Conservation (phyloP, 2,113 vertebrate genomes). For the Cyanoderma ruficeps region DNA sequence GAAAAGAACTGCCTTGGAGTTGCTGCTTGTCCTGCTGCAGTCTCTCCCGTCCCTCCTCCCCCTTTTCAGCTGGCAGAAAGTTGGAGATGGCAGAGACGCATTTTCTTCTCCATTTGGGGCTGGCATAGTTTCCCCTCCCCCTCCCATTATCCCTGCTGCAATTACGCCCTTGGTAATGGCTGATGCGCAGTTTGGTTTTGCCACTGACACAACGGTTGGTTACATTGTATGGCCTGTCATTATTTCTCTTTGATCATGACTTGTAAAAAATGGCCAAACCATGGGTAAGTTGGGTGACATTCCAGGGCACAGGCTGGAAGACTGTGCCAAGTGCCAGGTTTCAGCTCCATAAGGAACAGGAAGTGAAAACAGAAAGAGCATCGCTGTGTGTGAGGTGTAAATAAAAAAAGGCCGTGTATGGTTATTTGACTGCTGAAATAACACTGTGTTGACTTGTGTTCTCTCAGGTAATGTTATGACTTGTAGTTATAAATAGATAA, state of each 20-base stretch:
- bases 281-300: not conserved
- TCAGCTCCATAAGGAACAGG: not conserved
- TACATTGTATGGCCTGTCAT: rapidly evolving
- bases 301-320: not conserved
- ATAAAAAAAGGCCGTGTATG: not conserved
- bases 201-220: not conserved
- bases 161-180: not conserved
- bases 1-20: not conserved
- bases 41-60: not conserved
- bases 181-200: not conserved
- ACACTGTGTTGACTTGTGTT: not conserved
- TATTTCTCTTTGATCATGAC: not conserved
- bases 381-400: not conserved
- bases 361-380: not conserved
- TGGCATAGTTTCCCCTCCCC: not conserved
- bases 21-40: not conserved
- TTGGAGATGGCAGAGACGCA: not conserved
- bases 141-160: not conserved
- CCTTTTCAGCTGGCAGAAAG: not conserved
- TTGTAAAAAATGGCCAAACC: not conserved
- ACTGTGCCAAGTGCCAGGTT: not conserved
- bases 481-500: constrained; percentile 46
- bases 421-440: constrained; percentile 8
- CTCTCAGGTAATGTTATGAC: constrained; percentile 28
- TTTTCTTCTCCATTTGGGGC: not conserved